A percentile compares a stretch with the other conserved stretches of the same genome.
phyloP scores from a whole-genome alignment of 2,113 vertebrate genomes.

The Brienomyrus brachyistius region DNA sequence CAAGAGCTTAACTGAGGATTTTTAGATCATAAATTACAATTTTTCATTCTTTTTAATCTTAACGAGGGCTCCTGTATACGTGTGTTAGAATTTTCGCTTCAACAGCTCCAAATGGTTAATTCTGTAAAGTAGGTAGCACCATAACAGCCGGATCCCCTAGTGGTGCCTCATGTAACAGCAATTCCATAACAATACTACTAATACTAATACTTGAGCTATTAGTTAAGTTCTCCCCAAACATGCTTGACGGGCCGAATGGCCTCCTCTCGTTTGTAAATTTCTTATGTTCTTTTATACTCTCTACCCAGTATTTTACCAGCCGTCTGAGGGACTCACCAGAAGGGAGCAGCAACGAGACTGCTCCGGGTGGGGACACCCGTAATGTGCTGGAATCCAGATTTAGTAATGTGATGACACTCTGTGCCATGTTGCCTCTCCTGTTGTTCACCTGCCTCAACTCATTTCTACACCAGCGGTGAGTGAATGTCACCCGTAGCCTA shows the following conservation, averaged over 20 bases:
- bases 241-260: no score
- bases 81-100: background rate
- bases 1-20: background rate
- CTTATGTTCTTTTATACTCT: background rate
- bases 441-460: constrained; percentile 77
- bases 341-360: background rate
- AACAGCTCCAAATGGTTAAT: background rate
- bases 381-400: constrained; percentile 58
- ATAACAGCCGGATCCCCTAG: background rate
- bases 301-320: constrained; percentile 65
- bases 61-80: background rate
- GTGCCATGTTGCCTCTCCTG: constrained; percentile 74
- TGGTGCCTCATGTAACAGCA: background rate
- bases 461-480: constrained; percentile 69
- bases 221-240: no score
- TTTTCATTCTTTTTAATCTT: background rate
- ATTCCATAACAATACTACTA: background rate
- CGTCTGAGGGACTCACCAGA: constrained; percentile 49
- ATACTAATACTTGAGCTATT: no score
- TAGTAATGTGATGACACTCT: constrained; percentile 76
- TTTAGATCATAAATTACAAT: background rate
- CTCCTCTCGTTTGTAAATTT: no score
- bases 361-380: background rate
- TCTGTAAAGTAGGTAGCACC: background rate
- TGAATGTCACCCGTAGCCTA: background rate